Evolutionary conservation across 2,113 vertebrate genomes (phyloP).

Genomic region (Mixornis gularis): DNA sequence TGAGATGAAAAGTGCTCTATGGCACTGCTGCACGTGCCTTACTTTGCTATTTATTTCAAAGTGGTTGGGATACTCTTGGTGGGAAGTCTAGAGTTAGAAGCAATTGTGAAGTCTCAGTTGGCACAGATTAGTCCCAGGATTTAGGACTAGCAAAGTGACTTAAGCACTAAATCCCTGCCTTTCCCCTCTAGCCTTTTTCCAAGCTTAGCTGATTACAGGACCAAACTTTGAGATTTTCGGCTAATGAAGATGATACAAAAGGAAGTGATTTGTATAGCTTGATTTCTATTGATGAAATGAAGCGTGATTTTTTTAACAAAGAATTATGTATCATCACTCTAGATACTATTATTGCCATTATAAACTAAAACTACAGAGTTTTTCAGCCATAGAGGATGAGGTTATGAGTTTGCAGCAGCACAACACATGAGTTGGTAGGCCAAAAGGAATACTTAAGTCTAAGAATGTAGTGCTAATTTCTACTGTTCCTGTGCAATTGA

Average conservation of each 20-base stretch:
- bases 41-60: neutral
- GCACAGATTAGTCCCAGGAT: conserved; percentile 44
- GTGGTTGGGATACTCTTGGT: neutral
- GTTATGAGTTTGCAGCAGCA: neutral
- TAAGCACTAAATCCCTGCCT: conserved; percentile 55
- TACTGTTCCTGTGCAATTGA: neutral
- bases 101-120: neutral
- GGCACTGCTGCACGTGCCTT: neutral
- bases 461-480: neutral
- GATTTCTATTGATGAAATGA: neutral
- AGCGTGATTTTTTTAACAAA: neutral
- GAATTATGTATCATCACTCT: neutral
- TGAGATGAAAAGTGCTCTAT: neutral
- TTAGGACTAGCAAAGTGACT: conserved; percentile 39
- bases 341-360: neutral
- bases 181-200: conserved; percentile 36
- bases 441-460: neutral
- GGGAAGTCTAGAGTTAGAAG: neutral
- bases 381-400: neutral
- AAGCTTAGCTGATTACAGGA: conserved; percentile 32
- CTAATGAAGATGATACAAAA: conserved; percentile 14
- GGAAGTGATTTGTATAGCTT: neutral
- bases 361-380: neutral
- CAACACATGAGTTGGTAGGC: neutral
- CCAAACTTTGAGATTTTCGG: conserved; percentile 33